Percentiles rank a stretch among this genome's conserved stretches.
These are phyloP conservation scores for Pseudorhombus dupliciocellatus DNA, from an alignment of 2,113 vertebrate genomes.

Conservation along the genomic window DNA sequence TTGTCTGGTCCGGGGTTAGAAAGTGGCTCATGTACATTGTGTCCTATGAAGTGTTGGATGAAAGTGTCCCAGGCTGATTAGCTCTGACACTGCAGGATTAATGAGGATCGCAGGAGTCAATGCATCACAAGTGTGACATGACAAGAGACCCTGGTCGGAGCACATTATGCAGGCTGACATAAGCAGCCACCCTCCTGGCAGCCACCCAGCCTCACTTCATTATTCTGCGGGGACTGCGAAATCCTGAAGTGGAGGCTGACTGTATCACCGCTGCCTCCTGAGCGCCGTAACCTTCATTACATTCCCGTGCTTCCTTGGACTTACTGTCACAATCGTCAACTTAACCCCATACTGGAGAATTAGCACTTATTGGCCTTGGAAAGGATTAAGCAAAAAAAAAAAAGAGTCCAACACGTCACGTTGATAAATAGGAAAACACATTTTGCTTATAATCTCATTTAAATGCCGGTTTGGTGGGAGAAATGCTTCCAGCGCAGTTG, in stretches of 20 bases:
- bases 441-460: conserved; percentile 13
- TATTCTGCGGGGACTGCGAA: not conserved
- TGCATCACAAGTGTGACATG: conserved; percentile 31
- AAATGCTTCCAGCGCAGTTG: conserved; percentile 47
- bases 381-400: conserved; percentile 22
- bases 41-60: not conserved
- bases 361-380: conserved; percentile 29
- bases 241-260: conserved; percentile 16
- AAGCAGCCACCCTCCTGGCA: conserved; percentile 61
- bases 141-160: conserved; percentile 51
- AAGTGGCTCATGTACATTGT: not conserved
- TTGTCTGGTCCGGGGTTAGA: not conserved
- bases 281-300: conserved; percentile 55
- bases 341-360: conserved; percentile 36
- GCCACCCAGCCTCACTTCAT: conserved; percentile 61
- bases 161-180: conserved; percentile 68
- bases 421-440: conserved; percentile 15
- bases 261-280: conserved; percentile 26
- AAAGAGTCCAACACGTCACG: not conserved
- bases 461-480: conserved; percentile 37
- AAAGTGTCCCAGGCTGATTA: not conserved
- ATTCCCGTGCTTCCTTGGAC: conserved; percentile 36
- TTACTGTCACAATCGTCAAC: conserved; percentile 45
- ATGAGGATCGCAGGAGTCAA: not conserved
- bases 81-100: conserved; percentile 5